Evolutionary conservation across 2,797 vertebrate species (phyloP).

Genomic region (Poecile montanus): DNA sequence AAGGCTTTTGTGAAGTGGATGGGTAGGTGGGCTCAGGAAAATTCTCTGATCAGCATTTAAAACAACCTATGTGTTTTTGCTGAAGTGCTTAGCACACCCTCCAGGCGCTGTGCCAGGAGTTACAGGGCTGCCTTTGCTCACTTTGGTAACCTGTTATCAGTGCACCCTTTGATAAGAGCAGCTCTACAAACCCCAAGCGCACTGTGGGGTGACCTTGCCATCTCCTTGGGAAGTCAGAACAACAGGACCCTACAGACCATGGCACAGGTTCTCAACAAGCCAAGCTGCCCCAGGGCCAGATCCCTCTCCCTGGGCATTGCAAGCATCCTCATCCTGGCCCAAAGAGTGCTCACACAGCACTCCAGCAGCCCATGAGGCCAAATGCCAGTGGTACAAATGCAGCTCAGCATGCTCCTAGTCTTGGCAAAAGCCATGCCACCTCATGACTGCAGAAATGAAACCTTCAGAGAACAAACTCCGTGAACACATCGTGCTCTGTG

Average conservation of each 20-base stretch:
- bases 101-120: neutral
- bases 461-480: neutral
- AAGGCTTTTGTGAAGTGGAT: neutral
- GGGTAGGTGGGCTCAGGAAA: neutral
- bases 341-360: neutral
- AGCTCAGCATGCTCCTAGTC: neutral
- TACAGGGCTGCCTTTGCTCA: neutral
- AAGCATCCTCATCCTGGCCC: neutral
- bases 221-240: conserved; percentile 34
- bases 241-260: neutral
- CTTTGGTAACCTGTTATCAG: neutral
- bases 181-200: neutral
- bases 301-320: fast-evolving
- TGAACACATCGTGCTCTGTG: fast-evolving
- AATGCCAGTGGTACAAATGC: neutral
- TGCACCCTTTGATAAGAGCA: neutral
- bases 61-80: neutral
- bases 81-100: neutral
- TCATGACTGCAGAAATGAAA: neutral
- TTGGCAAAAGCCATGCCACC: neutral
- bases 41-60: neutral
- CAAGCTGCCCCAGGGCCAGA: neutral
- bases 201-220: neutral
- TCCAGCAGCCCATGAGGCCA: neutral
- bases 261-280: neutral